These are phyloP conservation scores for Caretta caretta DNA, from an alignment of 2,113 vertebrate species.

Conservation along the genomic window DNA sequence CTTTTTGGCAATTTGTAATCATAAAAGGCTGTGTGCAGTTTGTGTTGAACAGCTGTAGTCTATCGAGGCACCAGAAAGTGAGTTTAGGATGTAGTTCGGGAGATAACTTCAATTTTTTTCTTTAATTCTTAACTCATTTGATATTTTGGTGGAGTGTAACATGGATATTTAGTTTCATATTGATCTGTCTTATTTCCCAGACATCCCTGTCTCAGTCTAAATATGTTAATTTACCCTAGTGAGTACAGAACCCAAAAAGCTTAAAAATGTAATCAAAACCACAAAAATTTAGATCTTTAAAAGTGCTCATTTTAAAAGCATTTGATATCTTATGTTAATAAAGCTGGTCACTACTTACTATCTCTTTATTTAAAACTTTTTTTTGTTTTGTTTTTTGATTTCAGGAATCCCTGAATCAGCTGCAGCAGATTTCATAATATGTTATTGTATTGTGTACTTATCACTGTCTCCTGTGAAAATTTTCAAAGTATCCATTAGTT, in stretches of 20 bases:
- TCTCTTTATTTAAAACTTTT: slow-evolving; percentile 14
- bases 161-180: slow-evolving; percentile 49
- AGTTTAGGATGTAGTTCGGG: not conserved
- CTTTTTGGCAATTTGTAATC: not conserved
- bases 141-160: slow-evolving; percentile 2
- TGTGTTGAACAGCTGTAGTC: not conserved
- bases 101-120: not conserved
- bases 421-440: slow-evolving; percentile 10
- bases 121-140: slow-evolving; percentile 40
- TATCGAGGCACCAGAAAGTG: not conserved
- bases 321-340: slow-evolving; percentile 20
- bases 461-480: not conserved
- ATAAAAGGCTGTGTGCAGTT: not conserved
- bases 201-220: not conserved
- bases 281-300: not conserved
- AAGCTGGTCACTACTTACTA: not conserved
- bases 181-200: slow-evolving; percentile 42
- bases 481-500: accelerated
- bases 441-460: slow-evolving; percentile 4
- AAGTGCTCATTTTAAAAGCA: slow-evolving; percentile 27
- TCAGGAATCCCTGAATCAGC: slow-evolving; percentile 31
- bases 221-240: slow-evolving; percentile 22
- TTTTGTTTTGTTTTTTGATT: not conserved
- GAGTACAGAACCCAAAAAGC: slow-evolving; percentile 12
- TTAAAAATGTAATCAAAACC: slow-evolving; percentile 28